Evolutionary conservation across 2,797 vertebrate genomes (phyloP).

Genomic region (Malacoctenus gilli): DNA sequence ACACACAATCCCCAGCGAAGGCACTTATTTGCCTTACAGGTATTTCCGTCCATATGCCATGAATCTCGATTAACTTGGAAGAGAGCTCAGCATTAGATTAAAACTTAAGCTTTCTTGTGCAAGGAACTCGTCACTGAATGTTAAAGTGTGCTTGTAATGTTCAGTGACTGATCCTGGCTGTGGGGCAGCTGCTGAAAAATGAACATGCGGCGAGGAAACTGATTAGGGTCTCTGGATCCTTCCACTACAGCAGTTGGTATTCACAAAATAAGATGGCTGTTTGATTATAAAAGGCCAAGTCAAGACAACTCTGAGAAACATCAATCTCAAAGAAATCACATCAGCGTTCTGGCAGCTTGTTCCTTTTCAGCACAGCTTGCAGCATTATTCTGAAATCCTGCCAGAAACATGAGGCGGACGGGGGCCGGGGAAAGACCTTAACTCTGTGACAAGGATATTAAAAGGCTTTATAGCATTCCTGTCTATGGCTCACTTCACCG

Average conservation of each 20-base stretch:
- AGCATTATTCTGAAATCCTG: slow-evolving; percentile 36
- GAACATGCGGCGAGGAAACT: slow-evolving; percentile 15
- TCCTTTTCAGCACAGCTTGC: slow-evolving; percentile 38
- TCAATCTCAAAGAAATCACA: slow-evolving; percentile 24
- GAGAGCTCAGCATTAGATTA: slow-evolving; percentile 12
- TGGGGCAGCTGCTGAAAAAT: slow-evolving; percentile 22
- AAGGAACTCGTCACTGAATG: slow-evolving; percentile 13
- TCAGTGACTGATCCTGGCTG: slow-evolving; percentile 7
- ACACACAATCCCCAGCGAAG: not conserved
- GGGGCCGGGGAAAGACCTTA: slow-evolving; percentile 38
- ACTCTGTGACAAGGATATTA: slow-evolving; percentile 47
- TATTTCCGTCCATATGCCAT: not conserved
- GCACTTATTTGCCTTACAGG: slow-evolving; percentile 3
- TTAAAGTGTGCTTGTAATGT: slow-evolving; percentile 17
- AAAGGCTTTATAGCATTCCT: slow-evolving; percentile 49
- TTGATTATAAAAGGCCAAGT: slow-evolving; percentile 35
- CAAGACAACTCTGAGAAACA: slow-evolving; percentile 20
- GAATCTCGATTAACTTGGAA: slow-evolving; percentile 7
- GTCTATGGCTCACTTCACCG: slow-evolving; percentile 33
- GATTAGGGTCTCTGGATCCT: slow-evolving; percentile 17
- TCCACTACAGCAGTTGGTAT: slow-evolving; percentile 13
- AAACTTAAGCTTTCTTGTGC: slow-evolving; percentile 15
- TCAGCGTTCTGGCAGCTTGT: slow-evolving; percentile 31
- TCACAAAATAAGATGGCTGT: slow-evolving; percentile 25
- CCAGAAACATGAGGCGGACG: slow-evolving; percentile 22